Base-by-base conservation (phyloP, 2,888 invertebrate species). In the Drosophila parthenogenetica region DNA sequence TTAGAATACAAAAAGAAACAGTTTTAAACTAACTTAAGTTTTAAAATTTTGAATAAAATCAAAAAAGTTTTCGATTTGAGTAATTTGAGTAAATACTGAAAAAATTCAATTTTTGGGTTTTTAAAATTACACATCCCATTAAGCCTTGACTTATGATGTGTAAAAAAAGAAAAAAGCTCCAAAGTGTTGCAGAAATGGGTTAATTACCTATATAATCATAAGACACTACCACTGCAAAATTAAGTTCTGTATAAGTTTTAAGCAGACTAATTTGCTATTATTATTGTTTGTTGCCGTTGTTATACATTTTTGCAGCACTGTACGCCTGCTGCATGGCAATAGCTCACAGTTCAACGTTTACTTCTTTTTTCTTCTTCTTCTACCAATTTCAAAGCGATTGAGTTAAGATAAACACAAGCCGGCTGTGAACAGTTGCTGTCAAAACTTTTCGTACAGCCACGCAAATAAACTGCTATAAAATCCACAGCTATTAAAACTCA, bases 161-260 rank as follows among this genome's bases (percentile, higher is more conserved):
- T 5, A 37, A 3, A 46, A 40, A 40, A 54, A 54, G 48, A 16
- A 58, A 48, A 46, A 25, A 69, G 61, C 39, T 29, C 29, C 29
- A 55, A 59, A 78, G 68, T 75, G 63, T 59, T 63, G 32, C 51
- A 53, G 73, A 82, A 82, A 80, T 86, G 75, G 82, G 82, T 82
- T 83, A 82, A 82, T 86, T 82, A 82, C 80, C 73, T 66, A 63
- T 77, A 77, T 79, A 82, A 82, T 86, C 82, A 86, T 73, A 82
- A 79, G 80, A 82, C 65, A 69, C 46, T 48, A 43, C 55, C 35
- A 48, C 59, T 42, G 59, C 46, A 43, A 61, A 29, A 54, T 35
- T 62, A 73, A 77, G 59, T 77, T 46, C 42, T 16, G 14, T 29
- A 45, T 55, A 50, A 63, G 39, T 73, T 73, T 64, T 73, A 39